Conservation (phyloP, 2,888 invertebrate genomes). For the Eulithis prunata region DNA sequence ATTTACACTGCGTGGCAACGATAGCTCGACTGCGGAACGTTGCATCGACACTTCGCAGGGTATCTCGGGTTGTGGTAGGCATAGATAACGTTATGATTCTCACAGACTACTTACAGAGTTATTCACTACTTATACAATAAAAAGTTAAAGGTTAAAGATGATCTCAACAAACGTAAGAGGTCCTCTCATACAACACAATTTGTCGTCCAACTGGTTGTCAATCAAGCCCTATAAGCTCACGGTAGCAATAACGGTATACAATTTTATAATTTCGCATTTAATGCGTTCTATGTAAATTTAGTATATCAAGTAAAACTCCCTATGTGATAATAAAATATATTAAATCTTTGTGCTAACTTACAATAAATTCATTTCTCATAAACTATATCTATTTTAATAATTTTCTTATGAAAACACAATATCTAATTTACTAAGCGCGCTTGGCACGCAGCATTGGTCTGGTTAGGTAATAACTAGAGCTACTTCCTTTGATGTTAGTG, state of each 20-base stretch:
- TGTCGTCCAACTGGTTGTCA: constrained; percentile 29
- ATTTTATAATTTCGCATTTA: constrained; percentile 70
- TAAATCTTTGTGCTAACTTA: constrained; percentile 85
- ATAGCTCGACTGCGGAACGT: no score
- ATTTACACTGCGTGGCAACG: no score
- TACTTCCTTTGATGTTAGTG: constrained; percentile 55
- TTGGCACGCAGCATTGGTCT: constrained; percentile 80
- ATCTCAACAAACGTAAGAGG: constrained; percentile 21
- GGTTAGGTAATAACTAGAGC: constrained; percentile 61
- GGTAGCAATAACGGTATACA: constrained; percentile 64
- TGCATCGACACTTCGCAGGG: no score
- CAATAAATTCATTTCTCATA: constrained; percentile 82
- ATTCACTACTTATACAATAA: not conserved
- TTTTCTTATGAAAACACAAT: constrained; percentile 73
- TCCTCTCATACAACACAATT: constrained; percentile 25
- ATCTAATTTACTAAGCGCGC: constrained; percentile 72
- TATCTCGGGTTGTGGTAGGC: no score
- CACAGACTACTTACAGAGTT: no score
- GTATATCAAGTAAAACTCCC: constrained; percentile 80
- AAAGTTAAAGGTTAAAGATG: constrained; percentile 1
- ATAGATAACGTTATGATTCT: no score
- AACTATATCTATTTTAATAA: constrained; percentile 74
- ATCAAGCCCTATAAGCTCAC: constrained; percentile 64
- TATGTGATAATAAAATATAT: constrained; percentile 84
- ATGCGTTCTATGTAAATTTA: constrained; percentile 79